Base-by-base conservation (phyloP, 1,140 invertebrate genomes). In the Chymomyza costata region DNA sequence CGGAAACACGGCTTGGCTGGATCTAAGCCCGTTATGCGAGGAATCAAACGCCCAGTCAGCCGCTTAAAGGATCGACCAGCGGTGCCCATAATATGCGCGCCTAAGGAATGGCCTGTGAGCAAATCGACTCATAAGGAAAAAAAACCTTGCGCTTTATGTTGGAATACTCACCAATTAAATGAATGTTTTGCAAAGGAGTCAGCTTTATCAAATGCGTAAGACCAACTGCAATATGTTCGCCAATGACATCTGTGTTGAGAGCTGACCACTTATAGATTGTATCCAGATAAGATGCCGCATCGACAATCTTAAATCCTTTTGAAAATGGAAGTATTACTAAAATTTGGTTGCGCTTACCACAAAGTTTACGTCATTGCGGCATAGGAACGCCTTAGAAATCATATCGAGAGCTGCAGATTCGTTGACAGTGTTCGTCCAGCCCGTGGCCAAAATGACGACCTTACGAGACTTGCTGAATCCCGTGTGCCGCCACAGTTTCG, bases 1-100 rank as follows among this genome's bases (percentile, higher is more conserved):
- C 74, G 56, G 61, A 93, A 94, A 35, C 84, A 84, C 0, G 92
- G 92, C 10, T 90, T 88, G 0, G 93, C 93, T 1, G 93, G 91
- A 86, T 94, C 93, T 52, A 94, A 78, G 1, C 89, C 92, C 1
- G 90, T 90, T 15, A 93, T 92, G 2, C 87, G 83, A 0, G 84
- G 76, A 0, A 89, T 49, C 0, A 58, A 46, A 17, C 65, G 57
- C 0, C 84, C 82, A 0, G 85, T 63, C 0, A 84, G 45, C 1
- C 67, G 51, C 13, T 62, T 49, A 15, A 88, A 86, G 11, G 65
- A 68, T 10, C 87, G 85, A 0, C 87, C 89, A 2, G 88, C 86
- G 7, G 84, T 84, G 3, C 88, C 88, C 28, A 88, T 86, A 16
- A 89, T 87, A 35, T 89, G 88, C 1, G 88, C 86, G 1, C 89